These are phyloP conservation scores for Trachops cirrhosus DNA, from an alignment of 2,797 vertebrate species.

Conservation along the genomic window DNA sequence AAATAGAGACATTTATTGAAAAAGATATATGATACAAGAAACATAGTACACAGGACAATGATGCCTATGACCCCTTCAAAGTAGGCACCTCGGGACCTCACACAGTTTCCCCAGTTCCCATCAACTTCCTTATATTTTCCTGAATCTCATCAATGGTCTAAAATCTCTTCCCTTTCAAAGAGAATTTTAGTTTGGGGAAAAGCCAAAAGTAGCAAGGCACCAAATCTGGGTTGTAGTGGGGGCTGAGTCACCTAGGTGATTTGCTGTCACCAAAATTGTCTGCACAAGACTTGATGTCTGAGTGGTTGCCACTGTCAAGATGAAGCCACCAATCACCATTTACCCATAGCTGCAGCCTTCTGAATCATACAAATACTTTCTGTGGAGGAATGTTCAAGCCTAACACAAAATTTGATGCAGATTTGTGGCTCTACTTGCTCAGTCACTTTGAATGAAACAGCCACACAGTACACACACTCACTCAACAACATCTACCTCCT, in stretches of 20 bases:
- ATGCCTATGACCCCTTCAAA: not conserved
- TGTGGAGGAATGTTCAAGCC: not conserved
- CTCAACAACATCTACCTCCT: not conserved
- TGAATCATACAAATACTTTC: not conserved
- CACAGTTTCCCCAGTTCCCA: not conserved
- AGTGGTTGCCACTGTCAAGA: not conserved
- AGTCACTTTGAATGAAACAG: not conserved
- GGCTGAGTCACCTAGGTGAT: not conserved
- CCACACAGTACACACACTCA: not conserved
- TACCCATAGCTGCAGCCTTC: not conserved
- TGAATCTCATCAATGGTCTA: not conserved
- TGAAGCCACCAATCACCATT: not conserved
- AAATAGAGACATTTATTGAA: not conserved
- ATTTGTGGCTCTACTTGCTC: not conserved
- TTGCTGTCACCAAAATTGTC: not conserved
- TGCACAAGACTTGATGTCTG: not conserved
- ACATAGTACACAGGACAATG: not conserved
- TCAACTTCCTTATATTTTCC: not conserved
- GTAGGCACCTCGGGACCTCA: not conserved
- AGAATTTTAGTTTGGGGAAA: not conserved
- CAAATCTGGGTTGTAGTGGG: not conserved
- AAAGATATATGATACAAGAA: not conserved
- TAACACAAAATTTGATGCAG: not conserved
- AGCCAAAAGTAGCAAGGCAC: not conserved
- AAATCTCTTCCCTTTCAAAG: not conserved